Percentiles rank a stretch among this genome's conserved stretches.
Evolutionary conservation across 2,797 vertebrate genomes (phyloP).

Genomic region (Manis pentadactyla): DNA sequence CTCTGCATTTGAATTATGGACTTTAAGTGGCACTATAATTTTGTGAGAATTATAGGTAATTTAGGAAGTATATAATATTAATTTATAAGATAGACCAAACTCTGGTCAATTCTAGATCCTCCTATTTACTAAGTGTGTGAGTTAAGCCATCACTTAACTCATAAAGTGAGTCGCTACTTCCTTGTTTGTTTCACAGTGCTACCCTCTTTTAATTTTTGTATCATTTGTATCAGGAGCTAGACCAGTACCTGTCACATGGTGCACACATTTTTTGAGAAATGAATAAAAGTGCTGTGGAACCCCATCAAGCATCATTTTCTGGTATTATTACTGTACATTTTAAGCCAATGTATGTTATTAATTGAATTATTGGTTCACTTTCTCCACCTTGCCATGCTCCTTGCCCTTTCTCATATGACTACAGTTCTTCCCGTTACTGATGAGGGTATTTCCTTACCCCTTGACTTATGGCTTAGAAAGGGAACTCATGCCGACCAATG

Average conservation of each 20-base stretch:
- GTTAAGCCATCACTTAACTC: not conserved
- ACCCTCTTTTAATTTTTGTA: not conserved
- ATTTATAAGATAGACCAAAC: not conserved
- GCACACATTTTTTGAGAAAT: not conserved
- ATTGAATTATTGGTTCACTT: not conserved
- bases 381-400: not conserved
- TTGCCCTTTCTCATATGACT: not conserved
- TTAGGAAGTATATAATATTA: not conserved
- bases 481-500: not conserved
- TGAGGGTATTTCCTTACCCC: not conserved
- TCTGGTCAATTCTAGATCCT: not conserved
- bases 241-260: not conserved
- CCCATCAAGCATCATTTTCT: not conserved
- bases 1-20: not conserved
- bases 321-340: not conserved
- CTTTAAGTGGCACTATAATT: not conserved
- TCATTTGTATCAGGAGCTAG: not conserved
- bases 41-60: not conserved
- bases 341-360: not conserved
- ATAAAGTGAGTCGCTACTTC: not conserved
- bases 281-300: not conserved
- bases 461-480: not conserved
- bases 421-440: not conserved
- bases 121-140: not conserved
- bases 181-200: not conserved